These are phyloP conservation scores for Melanotaenia boesemani DNA, from an alignment of 2,797 vertebrate genomes.

Conservation along the genomic window DNA sequence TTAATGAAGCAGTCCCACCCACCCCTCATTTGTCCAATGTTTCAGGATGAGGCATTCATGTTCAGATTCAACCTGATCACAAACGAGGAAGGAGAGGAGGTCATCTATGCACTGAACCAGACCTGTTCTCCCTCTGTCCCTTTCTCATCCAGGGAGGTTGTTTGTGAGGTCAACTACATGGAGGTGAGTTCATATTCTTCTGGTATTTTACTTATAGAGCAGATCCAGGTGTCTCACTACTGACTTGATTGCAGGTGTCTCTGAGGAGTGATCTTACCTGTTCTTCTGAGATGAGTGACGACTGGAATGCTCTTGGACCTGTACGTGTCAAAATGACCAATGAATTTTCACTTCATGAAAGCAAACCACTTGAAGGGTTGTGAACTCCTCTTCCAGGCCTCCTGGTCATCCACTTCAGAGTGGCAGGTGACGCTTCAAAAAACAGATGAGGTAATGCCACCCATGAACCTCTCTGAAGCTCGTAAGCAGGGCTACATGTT, in stretches of 20 bases:
- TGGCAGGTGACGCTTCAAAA: too few relatives aligned
- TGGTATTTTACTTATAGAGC: not conserved
- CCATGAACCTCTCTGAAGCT: too few relatives aligned
- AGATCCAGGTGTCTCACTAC: not conserved
- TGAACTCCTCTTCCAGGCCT: too few relatives aligned
- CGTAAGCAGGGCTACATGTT: too few relatives aligned
- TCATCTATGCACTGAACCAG: conserved; percentile 66
- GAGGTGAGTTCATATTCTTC: conserved; percentile 67
- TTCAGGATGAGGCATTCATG: conserved; percentile 75
- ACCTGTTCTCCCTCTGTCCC: conserved; percentile 70
- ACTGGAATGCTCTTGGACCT: too few relatives aligned
- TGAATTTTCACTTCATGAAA: too few relatives aligned
- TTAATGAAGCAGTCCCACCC: not conserved
- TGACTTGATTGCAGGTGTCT: conserved; percentile 53
- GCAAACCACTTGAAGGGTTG: too few relatives aligned
- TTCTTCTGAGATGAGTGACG: too few relatives aligned
- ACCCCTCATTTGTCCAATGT: not conserved
- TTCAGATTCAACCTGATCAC: conserved; percentile 77
- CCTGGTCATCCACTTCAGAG: too few relatives aligned
- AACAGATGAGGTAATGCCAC: too few relatives aligned
- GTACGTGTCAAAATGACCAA: too few relatives aligned
- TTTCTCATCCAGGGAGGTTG: conserved; percentile 82
- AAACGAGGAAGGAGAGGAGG: conserved; percentile 45
- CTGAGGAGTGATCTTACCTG: too few relatives aligned
- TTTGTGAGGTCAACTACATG: conserved; percentile 86